Evolutionary conservation across 2,797 vertebrate species (phyloP).

Genomic region (Onychomys leucogaster): DNA sequence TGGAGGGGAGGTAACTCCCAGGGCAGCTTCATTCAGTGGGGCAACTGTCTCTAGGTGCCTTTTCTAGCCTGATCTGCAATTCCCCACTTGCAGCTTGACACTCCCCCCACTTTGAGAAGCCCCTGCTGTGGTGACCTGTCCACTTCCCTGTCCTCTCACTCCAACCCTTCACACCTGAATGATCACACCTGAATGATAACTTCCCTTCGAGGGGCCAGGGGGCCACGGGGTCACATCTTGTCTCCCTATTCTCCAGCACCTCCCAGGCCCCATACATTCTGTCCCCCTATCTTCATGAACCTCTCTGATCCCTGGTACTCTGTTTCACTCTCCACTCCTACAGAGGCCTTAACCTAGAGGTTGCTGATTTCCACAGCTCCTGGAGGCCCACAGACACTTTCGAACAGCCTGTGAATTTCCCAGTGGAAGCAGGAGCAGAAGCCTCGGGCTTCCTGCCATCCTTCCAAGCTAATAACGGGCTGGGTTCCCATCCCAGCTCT

Average conservation of each 20-base stretch:
- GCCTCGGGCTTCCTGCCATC: background rate
- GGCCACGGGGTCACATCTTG: background rate
- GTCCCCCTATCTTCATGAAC: rapidly evolving
- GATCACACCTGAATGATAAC: rapidly evolving
- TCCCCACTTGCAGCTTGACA: too few species aligned
- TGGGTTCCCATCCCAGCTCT: background rate
- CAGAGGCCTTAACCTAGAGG: background rate
- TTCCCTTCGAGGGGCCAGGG: rapidly evolving
- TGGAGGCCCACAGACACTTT: background rate
- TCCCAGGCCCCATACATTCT: background rate
- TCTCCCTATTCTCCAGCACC: rapidly evolving
- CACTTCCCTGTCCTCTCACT: background rate
- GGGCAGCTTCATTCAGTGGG: background rate
- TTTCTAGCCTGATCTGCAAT: background rate
- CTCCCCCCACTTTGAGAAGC: background rate
- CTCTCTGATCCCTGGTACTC: too few species aligned
- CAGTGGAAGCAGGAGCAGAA: background rate
- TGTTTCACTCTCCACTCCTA: background rate
- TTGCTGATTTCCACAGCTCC: background rate
- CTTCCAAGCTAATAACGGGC: too few species aligned
- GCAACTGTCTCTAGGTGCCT: background rate
- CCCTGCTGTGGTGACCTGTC: background rate
- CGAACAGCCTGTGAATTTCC: background rate
- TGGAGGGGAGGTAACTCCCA: background rate
- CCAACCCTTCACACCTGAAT: background rate